A percentile compares a stretch with the other conserved stretches of the same genome.
These are phyloP conservation scores for Tenebrosternarchus preto DNA, from an alignment of 2,113 vertebrate species.

Conservation along the genomic window DNA sequence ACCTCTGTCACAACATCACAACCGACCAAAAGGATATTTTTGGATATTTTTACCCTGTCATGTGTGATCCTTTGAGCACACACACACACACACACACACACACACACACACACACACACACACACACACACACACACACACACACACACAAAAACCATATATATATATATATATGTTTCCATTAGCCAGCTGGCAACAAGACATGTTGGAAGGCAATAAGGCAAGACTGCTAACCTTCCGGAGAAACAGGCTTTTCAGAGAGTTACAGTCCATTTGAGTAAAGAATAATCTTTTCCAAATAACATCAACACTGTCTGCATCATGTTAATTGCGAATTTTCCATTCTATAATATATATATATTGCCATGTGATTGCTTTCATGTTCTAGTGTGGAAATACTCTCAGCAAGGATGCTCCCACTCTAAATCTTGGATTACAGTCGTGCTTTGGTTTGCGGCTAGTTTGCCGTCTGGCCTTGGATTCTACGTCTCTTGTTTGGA, in stretches of 20 bases:
- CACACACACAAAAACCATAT: too few relatives aligned
- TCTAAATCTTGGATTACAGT: not conserved
- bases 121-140: too few relatives aligned
- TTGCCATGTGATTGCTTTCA: not conserved
- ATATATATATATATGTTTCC: slow-evolving; percentile 9
- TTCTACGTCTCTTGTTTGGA: not conserved
- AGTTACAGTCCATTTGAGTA: slow-evolving; percentile 10
- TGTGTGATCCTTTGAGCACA: slow-evolving; percentile 21
- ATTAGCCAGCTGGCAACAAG: slow-evolving; percentile 4
- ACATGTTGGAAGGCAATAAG: not conserved
- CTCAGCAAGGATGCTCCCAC: not conserved
- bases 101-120: too few relatives aligned
- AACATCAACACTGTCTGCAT: not conserved
- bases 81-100: too few relatives aligned
- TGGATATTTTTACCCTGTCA: slow-evolving; percentile 24
- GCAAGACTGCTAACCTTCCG: not conserved
- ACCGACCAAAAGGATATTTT: not conserved
- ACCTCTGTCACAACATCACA: not conserved
- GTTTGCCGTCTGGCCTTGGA: not conserved
- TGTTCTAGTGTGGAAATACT: not conserved
- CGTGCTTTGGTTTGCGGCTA: not conserved
- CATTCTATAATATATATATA: not conserved
- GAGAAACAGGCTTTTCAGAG: not conserved
- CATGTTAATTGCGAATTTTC: slow-evolving; percentile 21
- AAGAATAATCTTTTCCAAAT: slow-evolving; percentile 6